phyloP scores from a whole-genome alignment of 2,797 vertebrate species.

The Argyrosomus regius region DNA sequence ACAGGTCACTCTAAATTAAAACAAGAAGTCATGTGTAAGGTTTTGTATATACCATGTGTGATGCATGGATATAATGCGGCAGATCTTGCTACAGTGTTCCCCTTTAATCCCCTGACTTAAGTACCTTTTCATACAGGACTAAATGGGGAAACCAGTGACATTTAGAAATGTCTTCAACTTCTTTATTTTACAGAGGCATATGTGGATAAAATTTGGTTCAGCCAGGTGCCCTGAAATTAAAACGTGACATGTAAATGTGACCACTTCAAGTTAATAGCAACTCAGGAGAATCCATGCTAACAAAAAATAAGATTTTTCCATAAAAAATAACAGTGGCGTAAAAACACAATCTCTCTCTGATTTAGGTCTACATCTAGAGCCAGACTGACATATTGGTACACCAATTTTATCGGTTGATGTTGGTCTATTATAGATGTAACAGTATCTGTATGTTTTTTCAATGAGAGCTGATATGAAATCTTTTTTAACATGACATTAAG shows the following conservation, averaged over 20 bases:
- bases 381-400: too few relatives aligned
- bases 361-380: too few relatives aligned
- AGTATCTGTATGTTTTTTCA: too few relatives aligned
- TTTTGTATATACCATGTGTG: slow-evolving; percentile 57
- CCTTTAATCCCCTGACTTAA: background rate
- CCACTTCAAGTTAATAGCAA: background rate
- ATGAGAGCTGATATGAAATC: too few relatives aligned
- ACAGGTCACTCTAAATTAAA: slow-evolving; percentile 54
- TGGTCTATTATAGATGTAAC: too few relatives aligned
- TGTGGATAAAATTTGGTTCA: background rate
- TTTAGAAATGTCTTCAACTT: background rate
- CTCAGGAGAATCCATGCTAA: background rate
- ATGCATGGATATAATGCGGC: slow-evolving; percentile 49
- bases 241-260: background rate
- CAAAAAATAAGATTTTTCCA: background rate
- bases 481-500: too few relatives aligned
- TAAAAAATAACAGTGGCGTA: background rate
- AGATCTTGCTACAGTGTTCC: slow-evolving; percentile 19
- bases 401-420: too few relatives aligned
- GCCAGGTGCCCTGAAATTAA: background rate
- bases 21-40: slow-evolving; percentile 53
- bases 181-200: slow-evolving; percentile 1
- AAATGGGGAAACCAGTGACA: background rate
- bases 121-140: background rate
- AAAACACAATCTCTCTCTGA: too few relatives aligned